Evolutionary conservation across 2,888 invertebrate species (phyloP).

Genomic region (Cerastis leucographa): DNA sequence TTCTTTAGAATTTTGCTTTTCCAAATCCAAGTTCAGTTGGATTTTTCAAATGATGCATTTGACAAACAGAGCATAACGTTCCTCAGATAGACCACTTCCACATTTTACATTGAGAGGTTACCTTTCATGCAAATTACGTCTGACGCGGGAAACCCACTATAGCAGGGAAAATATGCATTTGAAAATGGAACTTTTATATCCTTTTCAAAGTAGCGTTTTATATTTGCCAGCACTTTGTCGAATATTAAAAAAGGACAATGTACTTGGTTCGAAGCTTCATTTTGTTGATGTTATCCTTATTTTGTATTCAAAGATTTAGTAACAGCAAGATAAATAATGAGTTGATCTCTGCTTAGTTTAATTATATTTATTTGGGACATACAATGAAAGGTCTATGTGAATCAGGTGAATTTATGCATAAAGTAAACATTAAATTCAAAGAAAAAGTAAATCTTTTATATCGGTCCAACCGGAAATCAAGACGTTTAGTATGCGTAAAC

Average conservation of each 20-base stretch:
- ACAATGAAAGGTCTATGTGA: slow-evolving; percentile 32
- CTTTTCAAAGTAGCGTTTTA: background rate
- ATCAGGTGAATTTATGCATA: slow-evolving; percentile 17
- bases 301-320: slow-evolving; percentile 8
- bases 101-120: slow-evolving; percentile 14
- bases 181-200: slow-evolving; percentile 29
- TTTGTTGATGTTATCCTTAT: slow-evolving; percentile 7
- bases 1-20: background rate
- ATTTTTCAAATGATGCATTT: slow-evolving; percentile 10
- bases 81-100: background rate
- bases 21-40: background rate
- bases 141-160: slow-evolving; percentile 16
- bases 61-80: background rate
- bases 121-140: slow-evolving; percentile 38
- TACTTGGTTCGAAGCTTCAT: background rate
- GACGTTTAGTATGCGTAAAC: slow-evolving; percentile 54
- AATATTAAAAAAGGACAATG: slow-evolving; percentile 41
- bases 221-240: slow-evolving; percentile 31
- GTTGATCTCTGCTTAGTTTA: slow-evolving; percentile 18
- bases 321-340: slow-evolving; percentile 18
- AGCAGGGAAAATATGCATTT: slow-evolving; percentile 32
- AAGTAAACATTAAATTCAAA: slow-evolving; percentile 27
- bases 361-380: slow-evolving; percentile 39
- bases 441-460: slow-evolving; percentile 15
- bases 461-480: slow-evolving; percentile 48